These are phyloP conservation scores for Tiaroga cobitis DNA, from an alignment of 2,797 vertebrate species.

Conservation along the genomic window DNA sequence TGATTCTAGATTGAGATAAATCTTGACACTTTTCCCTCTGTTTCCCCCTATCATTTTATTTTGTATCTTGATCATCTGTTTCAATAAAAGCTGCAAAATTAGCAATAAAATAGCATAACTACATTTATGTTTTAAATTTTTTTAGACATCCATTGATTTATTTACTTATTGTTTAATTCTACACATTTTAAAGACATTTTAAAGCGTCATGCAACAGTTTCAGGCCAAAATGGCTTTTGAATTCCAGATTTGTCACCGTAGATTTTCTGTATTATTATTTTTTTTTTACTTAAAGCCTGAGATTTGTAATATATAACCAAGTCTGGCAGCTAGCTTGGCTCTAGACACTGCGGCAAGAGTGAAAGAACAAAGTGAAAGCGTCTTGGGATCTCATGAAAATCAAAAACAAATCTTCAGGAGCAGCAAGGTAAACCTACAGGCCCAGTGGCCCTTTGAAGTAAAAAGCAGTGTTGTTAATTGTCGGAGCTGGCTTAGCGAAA, in stretches of 20 bases:
- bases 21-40: background rate
- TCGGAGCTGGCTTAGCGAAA: constrained; percentile 91
- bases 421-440: constrained; percentile 88
- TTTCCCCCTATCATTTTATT: background rate
- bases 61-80: too few species aligned
- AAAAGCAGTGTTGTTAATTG: constrained; percentile 92
- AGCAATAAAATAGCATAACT: background rate
- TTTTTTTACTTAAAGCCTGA: background rate
- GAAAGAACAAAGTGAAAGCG: constrained; percentile 81
- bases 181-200: too few species aligned
- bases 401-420: constrained; percentile 91
- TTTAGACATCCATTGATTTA: background rate
- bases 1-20: background rate
- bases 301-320: constrained; percentile 27
- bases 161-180: background rate
- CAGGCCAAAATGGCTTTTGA: background rate
- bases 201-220: background rate
- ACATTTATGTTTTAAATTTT: background rate
- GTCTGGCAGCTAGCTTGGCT: constrained; percentile 31
- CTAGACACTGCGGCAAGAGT: constrained; percentile 39
- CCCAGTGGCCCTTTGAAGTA: constrained; percentile 90
- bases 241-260: background rate
- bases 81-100: background rate
- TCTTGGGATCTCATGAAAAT: constrained; percentile 83
- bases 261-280: background rate